Evolutionary conservation across 2,113 vertebrate species (phyloP), one percentile per base, ranked within the genome.

Genomic region (Ailuropoda melanoleuca): DNA sequence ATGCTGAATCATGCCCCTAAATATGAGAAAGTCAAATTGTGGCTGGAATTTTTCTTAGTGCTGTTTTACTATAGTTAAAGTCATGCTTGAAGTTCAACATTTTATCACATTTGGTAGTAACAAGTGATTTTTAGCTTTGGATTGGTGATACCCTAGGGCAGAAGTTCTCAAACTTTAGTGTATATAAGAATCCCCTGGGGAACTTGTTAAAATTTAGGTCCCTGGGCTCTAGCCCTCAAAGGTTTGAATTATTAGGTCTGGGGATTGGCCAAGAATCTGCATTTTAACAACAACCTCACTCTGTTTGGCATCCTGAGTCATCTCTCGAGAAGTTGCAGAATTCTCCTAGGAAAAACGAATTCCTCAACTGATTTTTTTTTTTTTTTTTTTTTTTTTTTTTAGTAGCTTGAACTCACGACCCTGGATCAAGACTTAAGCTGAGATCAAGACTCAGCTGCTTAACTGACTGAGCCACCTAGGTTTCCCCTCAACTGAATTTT

Each of bases 181-280:
- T 68, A 85, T 53, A 21, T 37, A 77, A 68, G 62, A 85, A 82
- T 85, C n/a, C 88, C 14, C 68, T 78, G 24, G 93, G 72, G 90
- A 96, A 26, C 96, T 97, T 95, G 87, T 97, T 97, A 97, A 97
- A 95, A 58, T 96, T 82, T 92, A 97, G 92, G 64, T 93, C 46
- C 34, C 86, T 96, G 56, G 39, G 87, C 43, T 68, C 74, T 6
- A 68, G 53, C 82, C 75, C 48, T 93, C 17, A 91, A 84, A 92
- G 31, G 26, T 90, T 66, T 83, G 48, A 95, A 96, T 96, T 87
- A 94, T 29, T 68, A 85, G 62, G 39, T 93, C 39, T 97, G 53
- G 24, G 39, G 50, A 75, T 19, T 72, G 55, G 43, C 60, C 50
- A 84, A 88, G 84, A 97, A 97, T 90, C 83, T 96, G 91, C 90